These are phyloP conservation scores for Mormyrus proboscirostris DNA, from an alignment of 2,797 vertebrate species.

Conservation along the genomic window DNA sequence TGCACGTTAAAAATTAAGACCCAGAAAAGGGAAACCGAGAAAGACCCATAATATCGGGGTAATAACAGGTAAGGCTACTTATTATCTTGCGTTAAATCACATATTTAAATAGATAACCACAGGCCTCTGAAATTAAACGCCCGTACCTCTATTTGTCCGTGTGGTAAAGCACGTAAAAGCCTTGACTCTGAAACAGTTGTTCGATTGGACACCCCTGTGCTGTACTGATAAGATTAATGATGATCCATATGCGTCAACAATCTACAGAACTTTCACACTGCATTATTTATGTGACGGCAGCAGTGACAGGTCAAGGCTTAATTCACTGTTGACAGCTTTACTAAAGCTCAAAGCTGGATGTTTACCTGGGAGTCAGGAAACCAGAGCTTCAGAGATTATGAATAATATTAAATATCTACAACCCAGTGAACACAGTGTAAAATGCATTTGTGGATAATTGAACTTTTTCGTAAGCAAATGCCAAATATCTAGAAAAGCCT, in stretches of 20 bases:
- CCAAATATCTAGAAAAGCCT: neutral
- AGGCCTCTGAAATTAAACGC: neutral
- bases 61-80: neutral
- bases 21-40: neutral
- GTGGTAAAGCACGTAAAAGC: neutral
- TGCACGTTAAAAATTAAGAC: neutral
- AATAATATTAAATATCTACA: neutral
- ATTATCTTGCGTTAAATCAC: neutral
- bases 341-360: neutral
- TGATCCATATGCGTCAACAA: neutral
- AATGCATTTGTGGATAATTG: neutral
- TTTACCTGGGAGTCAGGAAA: neutral
- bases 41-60: neutral
- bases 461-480: neutral
- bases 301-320: neutral
- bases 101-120: neutral
- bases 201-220: neutral
- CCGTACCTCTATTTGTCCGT: neutral
- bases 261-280: neutral
- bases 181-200: neutral
- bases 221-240: conserved; percentile 7
- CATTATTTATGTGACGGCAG: neutral
- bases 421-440: neutral
- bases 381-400: neutral
- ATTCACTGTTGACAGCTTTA: neutral